phyloP scores from a whole-genome alignment of 2,888 invertebrate species.

The Palloptera scutellata region DNA sequence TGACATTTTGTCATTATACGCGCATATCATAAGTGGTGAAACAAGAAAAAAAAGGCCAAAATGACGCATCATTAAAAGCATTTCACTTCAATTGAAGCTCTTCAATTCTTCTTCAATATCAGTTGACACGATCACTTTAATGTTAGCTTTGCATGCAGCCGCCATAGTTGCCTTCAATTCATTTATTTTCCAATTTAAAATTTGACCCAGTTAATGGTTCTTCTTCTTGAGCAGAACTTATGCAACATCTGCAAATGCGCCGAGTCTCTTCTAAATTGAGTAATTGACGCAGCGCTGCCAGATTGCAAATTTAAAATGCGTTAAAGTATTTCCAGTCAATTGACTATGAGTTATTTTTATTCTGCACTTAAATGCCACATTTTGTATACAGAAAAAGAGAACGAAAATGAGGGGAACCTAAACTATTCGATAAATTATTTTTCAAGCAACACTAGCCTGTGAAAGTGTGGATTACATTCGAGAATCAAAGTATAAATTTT shows the following conservation, averaged over 20 bases:
- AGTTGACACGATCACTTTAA: neutral
- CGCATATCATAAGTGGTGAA: constrained; percentile 2
- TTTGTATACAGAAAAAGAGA: too few relatives aligned
- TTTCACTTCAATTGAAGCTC: constrained; percentile 13
- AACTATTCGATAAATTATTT: too few relatives aligned
- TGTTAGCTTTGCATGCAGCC: neutral
- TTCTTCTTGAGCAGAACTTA: constrained; percentile 15
- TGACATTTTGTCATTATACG: constrained; percentile 15
- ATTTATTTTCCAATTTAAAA: constrained; percentile 12
- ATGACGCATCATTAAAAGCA: constrained; percentile 15
- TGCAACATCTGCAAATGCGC: constrained; percentile 27
- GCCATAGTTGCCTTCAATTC: neutral
- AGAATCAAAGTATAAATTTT: too few relatives aligned
- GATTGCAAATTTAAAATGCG: neutral
- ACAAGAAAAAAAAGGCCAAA: neutral
- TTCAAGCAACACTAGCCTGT: too few relatives aligned
- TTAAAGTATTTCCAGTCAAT: neutral
- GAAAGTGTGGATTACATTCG: too few relatives aligned
- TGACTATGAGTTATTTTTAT: too few relatives aligned
- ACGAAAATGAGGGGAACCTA: too few relatives aligned
- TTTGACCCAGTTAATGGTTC: constrained; percentile 30
- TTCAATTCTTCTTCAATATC: neutral
- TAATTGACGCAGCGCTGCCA: constrained; percentile 20
- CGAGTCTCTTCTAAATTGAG: constrained; percentile 23
- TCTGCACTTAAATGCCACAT: too few relatives aligned